Evolutionary conservation across 2,797 vertebrate genomes (phyloP), one percentile per base, ranked within the genome.

Genomic region (Cuniculus paca): DNA sequence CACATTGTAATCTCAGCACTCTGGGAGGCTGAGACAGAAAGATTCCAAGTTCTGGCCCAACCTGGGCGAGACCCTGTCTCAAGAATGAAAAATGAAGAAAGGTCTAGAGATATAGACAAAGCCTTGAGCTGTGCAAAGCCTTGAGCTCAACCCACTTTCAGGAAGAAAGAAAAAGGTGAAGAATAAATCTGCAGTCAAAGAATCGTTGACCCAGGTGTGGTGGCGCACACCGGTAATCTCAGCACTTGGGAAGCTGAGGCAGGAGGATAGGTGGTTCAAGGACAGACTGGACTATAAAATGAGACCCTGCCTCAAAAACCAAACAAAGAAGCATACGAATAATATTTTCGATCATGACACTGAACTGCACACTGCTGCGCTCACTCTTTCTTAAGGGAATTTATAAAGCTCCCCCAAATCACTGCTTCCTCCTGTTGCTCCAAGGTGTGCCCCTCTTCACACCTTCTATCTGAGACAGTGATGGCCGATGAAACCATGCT

Each of bases 331-430:
- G n/a, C 74, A 81, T n/a, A 68, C 12, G 54, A 90, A 60, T 68
- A 84, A 56, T 20, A 45, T 4, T 68, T n/a, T 63, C 52, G 54
- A 31, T 50, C n/a, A 82, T 22, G 31, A 89, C 20, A 56, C 3
- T n/a, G 63, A 13, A 54, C 34, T 48, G 65, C 52, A 22, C 60
- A 39, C 42, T 22, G 17, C 28, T 65, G 11, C 8, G 54, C 34
- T 74, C 60, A 89, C n/a, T 36, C 45, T 42, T 86, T 90, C 90
- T 92, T 83, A 50, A 42, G 85, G 79, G 45, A 79, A 86, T 39
- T 78, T 16, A 87, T 1, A 92, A 74, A 61, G 14, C 1, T 8
- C 75, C 68, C n/a, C 6, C 72, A 61, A 50, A 34, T 56, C 82
- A 22, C n/a, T 19, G 9, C 36, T 78, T 6, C 65, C 28, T 39